Conservation (phyloP, 2,888 invertebrate species). For the Cylindroiulus punctatus region DNA sequence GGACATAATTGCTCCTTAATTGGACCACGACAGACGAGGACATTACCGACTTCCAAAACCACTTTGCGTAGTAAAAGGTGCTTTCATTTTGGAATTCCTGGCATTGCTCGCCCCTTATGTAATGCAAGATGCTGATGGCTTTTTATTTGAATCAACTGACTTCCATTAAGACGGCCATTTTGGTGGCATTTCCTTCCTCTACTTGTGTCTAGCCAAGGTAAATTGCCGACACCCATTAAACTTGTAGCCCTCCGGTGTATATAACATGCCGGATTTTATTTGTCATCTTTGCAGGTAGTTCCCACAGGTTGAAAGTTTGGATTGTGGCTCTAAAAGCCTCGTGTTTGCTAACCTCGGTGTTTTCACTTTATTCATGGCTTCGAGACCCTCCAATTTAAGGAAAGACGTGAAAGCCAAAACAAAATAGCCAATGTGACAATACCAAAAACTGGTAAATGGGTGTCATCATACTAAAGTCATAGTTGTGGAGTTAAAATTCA, state of each 20-base stretch:
- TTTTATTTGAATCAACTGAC: conserved; percentile 1
- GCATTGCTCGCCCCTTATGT: neutral
- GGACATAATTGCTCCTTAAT: neutral
- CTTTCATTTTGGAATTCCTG: conserved; percentile 7
- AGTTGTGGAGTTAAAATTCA: too few species aligned
- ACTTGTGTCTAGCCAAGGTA: neutral
- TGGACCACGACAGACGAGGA: neutral
- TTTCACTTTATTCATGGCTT: too few species aligned
- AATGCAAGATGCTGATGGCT: neutral
- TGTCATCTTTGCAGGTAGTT: neutral
- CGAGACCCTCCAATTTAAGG: too few species aligned
- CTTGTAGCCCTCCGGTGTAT: neutral
- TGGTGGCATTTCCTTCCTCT: neutral
- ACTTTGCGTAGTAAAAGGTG: neutral
- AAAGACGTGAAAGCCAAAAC: too few species aligned
- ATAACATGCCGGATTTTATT: neutral
- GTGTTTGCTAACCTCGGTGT: too few species aligned
- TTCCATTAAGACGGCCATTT: conserved; percentile 8
- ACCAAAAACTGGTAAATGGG: too few species aligned
- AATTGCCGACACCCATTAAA: neutral
- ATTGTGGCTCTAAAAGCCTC: too few species aligned
- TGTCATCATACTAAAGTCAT: too few species aligned
- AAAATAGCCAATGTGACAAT: too few species aligned
- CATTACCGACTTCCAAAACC: conserved; percentile 33
- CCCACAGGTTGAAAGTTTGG: neutral